phyloP scores from a whole-genome alignment of 2,888 invertebrate genomes.

The Alsophila aescularia region DNA sequence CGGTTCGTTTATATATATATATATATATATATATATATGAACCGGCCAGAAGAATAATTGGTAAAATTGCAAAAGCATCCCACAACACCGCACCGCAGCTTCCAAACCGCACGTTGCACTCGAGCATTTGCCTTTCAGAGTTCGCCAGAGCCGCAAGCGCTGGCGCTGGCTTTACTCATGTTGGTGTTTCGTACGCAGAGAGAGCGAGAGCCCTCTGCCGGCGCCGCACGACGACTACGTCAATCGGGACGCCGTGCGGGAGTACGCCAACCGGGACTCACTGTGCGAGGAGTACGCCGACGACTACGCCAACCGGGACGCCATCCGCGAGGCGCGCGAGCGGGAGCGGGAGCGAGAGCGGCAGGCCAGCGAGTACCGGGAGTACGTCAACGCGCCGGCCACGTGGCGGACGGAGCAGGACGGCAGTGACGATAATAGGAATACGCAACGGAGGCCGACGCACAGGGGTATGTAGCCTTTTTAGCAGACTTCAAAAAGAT shows the following conservation, averaged over 20 bases:
- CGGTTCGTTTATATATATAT: too few species aligned
- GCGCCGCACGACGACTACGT: slow-evolving; percentile 77
- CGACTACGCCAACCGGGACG: slow-evolving; percentile 80
- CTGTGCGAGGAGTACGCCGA: slow-evolving; percentile 79
- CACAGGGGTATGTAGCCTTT: slow-evolving; percentile 57
- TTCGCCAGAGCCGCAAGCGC: slow-evolving; percentile 56
- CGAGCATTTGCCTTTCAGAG: slow-evolving; percentile 30
- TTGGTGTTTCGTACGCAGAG: slow-evolving; percentile 82
- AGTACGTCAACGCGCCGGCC: slow-evolving; percentile 79
- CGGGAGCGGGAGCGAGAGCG: slow-evolving; percentile 67
- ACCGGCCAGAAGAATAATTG: not conserved
- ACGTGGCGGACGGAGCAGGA: slow-evolving; percentile 70
- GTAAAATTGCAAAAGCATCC: not conserved
- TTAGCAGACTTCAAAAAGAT: too few species aligned
- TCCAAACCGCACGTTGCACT: slow-evolving; percentile 38
- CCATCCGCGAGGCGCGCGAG: slow-evolving; percentile 77
- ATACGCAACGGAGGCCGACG: slow-evolving; percentile 71
- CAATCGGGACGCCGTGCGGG: slow-evolving; percentile 73
- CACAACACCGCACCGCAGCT: slow-evolving; percentile 20
- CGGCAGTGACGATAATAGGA: slow-evolving; percentile 68
- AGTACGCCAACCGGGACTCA: slow-evolving; percentile 78
- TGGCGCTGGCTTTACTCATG: slow-evolving; percentile 77
- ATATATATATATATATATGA: not conserved
- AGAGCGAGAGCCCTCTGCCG: slow-evolving; percentile 77
- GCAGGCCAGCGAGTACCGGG: slow-evolving; percentile 72